phyloP scores from a whole-genome alignment of 35 echinoderm and acorn worm genomes.

The Eucidaris tribuloides region DNA sequence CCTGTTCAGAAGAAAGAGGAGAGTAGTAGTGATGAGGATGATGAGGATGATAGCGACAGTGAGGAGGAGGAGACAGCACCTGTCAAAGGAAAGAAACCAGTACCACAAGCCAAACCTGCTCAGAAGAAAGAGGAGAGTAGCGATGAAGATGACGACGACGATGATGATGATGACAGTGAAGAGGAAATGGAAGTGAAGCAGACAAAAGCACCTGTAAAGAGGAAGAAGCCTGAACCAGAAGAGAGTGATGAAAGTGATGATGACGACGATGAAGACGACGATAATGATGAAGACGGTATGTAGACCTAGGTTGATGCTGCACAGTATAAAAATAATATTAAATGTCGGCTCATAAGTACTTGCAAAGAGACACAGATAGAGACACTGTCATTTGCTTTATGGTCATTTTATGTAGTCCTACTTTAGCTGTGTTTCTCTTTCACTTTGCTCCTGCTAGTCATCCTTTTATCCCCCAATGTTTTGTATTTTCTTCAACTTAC shows the following conservation, averaged over 20 bases:
- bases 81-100: background rate
- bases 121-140: background rate
- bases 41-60: constrained; percentile 28
- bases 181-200: constrained; percentile 7
- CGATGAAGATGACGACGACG: constrained; percentile 22
- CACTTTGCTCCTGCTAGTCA: too few species aligned
- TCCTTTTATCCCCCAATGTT: too few species aligned
- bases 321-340: too few species aligned
- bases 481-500: too few species aligned
- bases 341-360: too few species aligned
- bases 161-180: constrained; percentile 14
- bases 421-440: too few species aligned
- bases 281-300: constrained; percentile 14
- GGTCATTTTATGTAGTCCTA: too few species aligned
- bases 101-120: background rate
- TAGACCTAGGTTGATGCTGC: too few species aligned
- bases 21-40: constrained; percentile 16
- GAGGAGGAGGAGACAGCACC: background rate
- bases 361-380: too few species aligned
- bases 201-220: background rate
- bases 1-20: background rate
- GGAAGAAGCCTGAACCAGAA: constrained; percentile 2
- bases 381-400: too few species aligned
- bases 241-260: background rate
- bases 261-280: constrained; percentile 6